Base-by-base conservation (phyloP, 2,888 invertebrate species). In the Molorchus minor region DNA sequence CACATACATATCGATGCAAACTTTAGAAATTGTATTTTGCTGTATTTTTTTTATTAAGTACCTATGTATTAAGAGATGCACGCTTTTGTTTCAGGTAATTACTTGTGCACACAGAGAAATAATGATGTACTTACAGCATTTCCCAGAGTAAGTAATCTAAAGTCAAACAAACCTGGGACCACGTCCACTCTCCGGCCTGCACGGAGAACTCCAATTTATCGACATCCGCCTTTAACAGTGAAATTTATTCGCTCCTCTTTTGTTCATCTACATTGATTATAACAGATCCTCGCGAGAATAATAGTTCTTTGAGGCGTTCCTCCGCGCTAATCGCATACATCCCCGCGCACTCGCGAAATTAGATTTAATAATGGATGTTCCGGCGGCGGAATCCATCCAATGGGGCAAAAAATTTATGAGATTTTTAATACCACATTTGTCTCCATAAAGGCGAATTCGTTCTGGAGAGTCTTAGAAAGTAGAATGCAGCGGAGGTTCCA, bases 281-380 rank as follows among this genome's bases (percentile, higher is more conserved):
- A n/a, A n/a, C n/a, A n/a, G n/a, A n/a, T n/a, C n/a, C 30, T 7
- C 45, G 25, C 30, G 15, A 12, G 33, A 21, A 33, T 44, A 21
- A 49, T 52, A 55, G 33, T 36, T 47, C 47, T 61, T 47, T 52
- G 46, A 45, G 35, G 43, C 19, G 13, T 40, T 25, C 29, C 43
- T 38, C 40, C 40, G 29, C 41, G 46, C 30, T 54, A 57, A 57
- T 54, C 56, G 43, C 56, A 58, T 55, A 58, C 53, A 58, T 62
- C 56, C 47, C 52, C 13, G 49, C 25, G 33, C 52, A 45, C 47
- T 44, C 43, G 46, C 51, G 41, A 43, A 56, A 58, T 58, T 56
- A 30, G 30, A 45, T 45, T 16, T 29, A 45, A 25, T 43, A 43
- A 43, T 43, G 25, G 43, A 43, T 43, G 43, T 43, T 43, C 41